Percentiles rank a stretch among this genome's conserved stretches.
phyloP scores from a whole-genome alignment of 1,140 invertebrate species.

The Hetaerina americana region DNA sequence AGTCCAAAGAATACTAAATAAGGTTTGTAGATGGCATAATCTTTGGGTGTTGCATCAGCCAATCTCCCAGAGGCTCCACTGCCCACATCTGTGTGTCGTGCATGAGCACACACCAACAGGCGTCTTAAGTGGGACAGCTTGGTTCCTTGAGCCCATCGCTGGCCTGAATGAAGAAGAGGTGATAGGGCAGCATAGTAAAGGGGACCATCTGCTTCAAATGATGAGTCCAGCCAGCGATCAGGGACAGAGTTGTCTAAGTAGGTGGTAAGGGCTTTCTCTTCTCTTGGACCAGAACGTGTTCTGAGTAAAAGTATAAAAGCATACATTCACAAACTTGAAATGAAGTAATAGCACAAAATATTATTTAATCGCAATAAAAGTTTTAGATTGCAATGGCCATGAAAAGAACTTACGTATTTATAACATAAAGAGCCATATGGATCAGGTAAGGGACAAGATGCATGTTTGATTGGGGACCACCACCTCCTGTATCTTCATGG shows the following conservation, averaged over 20 bases:
- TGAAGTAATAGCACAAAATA: background rate
- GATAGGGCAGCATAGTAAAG: slow-evolving; percentile 73
- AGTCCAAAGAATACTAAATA: slow-evolving; percentile 73
- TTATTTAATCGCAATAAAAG: too few relatives aligned
- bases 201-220: slow-evolving; percentile 80
- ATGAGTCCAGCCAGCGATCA: slow-evolving; percentile 58
- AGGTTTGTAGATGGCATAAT: slow-evolving; percentile 74
- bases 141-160: slow-evolving; percentile 48
- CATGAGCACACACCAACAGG: slow-evolving; percentile 65
- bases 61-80: slow-evolving; percentile 37
- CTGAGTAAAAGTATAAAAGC: slow-evolving; percentile 37
- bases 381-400: too few relatives aligned
- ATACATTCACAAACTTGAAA: background rate
- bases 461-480: slow-evolving; percentile 93
- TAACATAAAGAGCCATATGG: slow-evolving; percentile 90
- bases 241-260: slow-evolving; percentile 47
- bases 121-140: slow-evolving; percentile 60
- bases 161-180: slow-evolving; percentile 58
- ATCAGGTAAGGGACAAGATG: slow-evolving; percentile 88
- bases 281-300: slow-evolving; percentile 55
- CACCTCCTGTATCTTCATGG: slow-evolving; percentile 93
- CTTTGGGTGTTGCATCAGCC: slow-evolving; percentile 33
- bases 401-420: slow-evolving; percentile 64
- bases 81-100: slow-evolving; percentile 36
- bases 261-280: slow-evolving; percentile 53